Base-by-base conservation (phyloP, 2,797 vertebrate genomes). In the Falco novaeseelandiae region DNA sequence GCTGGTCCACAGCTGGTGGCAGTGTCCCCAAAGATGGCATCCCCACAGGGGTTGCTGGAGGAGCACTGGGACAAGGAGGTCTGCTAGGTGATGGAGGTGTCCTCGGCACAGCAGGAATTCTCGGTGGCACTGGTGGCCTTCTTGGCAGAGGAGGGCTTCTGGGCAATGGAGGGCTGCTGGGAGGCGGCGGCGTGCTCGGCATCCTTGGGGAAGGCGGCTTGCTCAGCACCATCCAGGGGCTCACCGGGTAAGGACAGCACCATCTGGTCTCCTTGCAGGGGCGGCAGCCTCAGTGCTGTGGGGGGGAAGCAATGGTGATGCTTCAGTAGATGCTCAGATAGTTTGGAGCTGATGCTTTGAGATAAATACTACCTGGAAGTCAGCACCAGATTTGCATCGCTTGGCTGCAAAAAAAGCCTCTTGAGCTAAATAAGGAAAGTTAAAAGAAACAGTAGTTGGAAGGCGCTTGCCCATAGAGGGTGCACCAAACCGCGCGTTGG, bases 181-280 rank as follows among this genome's bases (percentile, higher is more conserved):
- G 97, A 96, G 94, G 83, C 8, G 66, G 95, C 0, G 92, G 96
- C 3, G 55, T 97, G 63, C 95, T 97, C 7, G 48, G 96, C 0
- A 12, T 97, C 79, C 92, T 98, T 1, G 72, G 97, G 2, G 95
- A 98, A 86, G 97, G 97, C 3, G 95, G 97, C 32, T 58, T 98
- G 54, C 85, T 98, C 86, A 96, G 96, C 93, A 98, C 98, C 0
- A 54, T 97, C 42, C 97, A 98, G 81, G 98, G 98, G 10, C 96
- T 98, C 84, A 98, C 97, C 0, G 95, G 98, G 97, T 98, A 97
- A 98, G 97, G 54, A 61, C 8, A 3, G 32, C 34, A 29, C 57
- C 0, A 0, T 2, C 3, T 0, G 0, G 27, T 14, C 9, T 22
- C 42, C 55, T 63, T 18, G n/a, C 12, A 1, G 12, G 14, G 36